Percentiles rank a stretch among this genome's conserved stretches.
Evolutionary conservation across 2,888 invertebrate genomes (phyloP).

Genomic region (Ceramica pisi): DNA sequence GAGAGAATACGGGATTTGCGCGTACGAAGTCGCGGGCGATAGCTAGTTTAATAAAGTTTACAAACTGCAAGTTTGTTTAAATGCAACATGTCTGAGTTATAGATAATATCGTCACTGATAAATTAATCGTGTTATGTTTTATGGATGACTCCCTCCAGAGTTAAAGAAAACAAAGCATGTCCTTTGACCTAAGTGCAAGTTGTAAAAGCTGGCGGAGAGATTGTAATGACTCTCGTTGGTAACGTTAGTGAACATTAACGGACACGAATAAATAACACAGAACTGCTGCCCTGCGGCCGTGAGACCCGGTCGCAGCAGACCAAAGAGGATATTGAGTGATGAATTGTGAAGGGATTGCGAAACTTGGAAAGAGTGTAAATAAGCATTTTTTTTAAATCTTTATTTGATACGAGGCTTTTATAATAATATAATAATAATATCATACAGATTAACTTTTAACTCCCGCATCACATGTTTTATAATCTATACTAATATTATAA

Average conservation of each 20-base stretch:
- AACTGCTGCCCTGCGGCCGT: background rate
- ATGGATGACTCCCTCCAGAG: slow-evolving; percentile 6
- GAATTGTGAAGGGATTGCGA: no score
- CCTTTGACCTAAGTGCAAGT: slow-evolving; percentile 36
- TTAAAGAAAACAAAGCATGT: slow-evolving; percentile 37
- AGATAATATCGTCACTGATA: slow-evolving; percentile 32
- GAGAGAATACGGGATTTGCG: no score
- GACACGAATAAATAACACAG: background rate
- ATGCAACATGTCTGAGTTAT: slow-evolving; percentile 5
- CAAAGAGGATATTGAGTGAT: background rate
- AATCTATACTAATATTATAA: no score
- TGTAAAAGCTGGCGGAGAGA: slow-evolving; percentile 21
- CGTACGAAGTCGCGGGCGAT: no score
- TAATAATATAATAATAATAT: no score
- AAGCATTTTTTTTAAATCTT: no score
- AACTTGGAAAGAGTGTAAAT: no score
- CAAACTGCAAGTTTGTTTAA: slow-evolving; percentile 6
- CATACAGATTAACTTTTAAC: no score
- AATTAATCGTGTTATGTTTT: slow-evolving; percentile 38
- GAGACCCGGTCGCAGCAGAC: background rate
- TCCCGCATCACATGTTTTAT: no score
- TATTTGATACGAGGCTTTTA: no score
- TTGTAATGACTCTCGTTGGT: background rate
- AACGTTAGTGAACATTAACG: no score
- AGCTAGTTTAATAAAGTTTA: background rate